A percentile compares a stretch with the other conserved stretches of the same genome.
Evolutionary conservation across 2,888 invertebrate species (phyloP).

Genomic region (Heteropelma amictum): DNA sequence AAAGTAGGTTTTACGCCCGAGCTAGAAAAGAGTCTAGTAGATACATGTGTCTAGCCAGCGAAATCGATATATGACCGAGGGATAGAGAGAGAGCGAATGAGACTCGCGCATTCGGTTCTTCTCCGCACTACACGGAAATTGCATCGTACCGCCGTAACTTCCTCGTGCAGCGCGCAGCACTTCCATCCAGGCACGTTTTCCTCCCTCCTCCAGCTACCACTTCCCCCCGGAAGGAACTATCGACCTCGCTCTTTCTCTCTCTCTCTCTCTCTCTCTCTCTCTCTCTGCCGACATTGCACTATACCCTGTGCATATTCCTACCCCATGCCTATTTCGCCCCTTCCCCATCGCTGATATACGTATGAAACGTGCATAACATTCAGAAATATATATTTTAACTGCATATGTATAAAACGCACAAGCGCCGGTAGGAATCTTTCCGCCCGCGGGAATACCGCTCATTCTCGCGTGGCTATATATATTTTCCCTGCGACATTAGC

Average conservation of each 20-base stretch:
- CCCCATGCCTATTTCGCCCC: constrained; percentile 11
- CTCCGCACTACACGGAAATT: constrained; percentile 49
- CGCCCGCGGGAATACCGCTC: too few relatives aligned
- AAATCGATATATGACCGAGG: constrained; percentile 43
- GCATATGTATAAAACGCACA: not conserved
- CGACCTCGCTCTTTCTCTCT: constrained; percentile 9
- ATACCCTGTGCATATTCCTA: constrained; percentile 16
- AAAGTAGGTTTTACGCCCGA: constrained; percentile 5
- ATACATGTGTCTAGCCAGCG: constrained; percentile 36
- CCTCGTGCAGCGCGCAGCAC: constrained; percentile 42
- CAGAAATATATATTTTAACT: constrained; percentile 22
- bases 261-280: constrained; percentile 7
- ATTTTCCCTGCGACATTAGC: too few relatives aligned
- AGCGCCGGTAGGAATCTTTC: too few relatives aligned
- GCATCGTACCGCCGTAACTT: constrained; percentile 48
- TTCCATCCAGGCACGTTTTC: constrained; percentile 48
- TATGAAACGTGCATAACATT: constrained; percentile 39
- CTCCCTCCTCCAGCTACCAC: too few relatives aligned
- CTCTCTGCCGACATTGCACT: not conserved
- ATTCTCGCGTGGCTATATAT: too few relatives aligned
- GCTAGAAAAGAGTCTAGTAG: constrained; percentile 20
- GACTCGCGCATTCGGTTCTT: constrained; percentile 38
- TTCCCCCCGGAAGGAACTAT: constrained; percentile 34
- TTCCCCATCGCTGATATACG: constrained; percentile 19
- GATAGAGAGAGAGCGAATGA: constrained; percentile 13